These are phyloP conservation scores for Piprites chloris DNA, from an alignment of 2,113 vertebrate species.

Conservation along the genomic window DNA sequence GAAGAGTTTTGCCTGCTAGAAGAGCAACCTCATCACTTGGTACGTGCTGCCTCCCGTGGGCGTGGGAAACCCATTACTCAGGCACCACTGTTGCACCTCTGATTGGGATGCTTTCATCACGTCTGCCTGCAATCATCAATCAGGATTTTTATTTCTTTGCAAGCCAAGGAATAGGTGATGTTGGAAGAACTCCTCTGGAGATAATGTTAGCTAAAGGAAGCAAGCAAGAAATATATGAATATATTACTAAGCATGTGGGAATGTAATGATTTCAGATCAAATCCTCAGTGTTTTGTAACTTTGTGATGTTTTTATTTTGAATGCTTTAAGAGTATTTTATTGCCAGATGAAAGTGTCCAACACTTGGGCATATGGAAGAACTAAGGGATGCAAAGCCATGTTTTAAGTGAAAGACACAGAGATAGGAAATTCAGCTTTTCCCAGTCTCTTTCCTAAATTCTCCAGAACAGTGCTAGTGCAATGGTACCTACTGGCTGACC, in stretches of 20 bases:
- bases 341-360: background rate
- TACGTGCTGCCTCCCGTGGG: background rate
- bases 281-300: background rate
- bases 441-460: background rate
- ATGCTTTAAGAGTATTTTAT: background rate
- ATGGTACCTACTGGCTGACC: background rate
- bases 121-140: background rate
- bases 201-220: background rate
- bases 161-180: background rate
- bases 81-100: background rate
- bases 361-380: background rate
- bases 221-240: background rate
- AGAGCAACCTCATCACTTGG: background rate
- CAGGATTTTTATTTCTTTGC: constrained; percentile 12
- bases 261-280: background rate
- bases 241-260: background rate
- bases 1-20: background rate
- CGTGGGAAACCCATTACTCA: constrained; percentile 16
- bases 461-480: background rate
- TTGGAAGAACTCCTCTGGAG: constrained; percentile 17
- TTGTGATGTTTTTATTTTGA: background rate
- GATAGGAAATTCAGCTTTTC: background rate
- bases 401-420: background rate
- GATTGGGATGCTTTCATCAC: constrained; percentile 11
- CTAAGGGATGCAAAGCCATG: background rate